A percentile compares a stretch with the other conserved stretches of the same genome.
phyloP scores from a whole-genome alignment of 2,113 vertebrate species.

The Cyphomyrus plagiostoma region DNA sequence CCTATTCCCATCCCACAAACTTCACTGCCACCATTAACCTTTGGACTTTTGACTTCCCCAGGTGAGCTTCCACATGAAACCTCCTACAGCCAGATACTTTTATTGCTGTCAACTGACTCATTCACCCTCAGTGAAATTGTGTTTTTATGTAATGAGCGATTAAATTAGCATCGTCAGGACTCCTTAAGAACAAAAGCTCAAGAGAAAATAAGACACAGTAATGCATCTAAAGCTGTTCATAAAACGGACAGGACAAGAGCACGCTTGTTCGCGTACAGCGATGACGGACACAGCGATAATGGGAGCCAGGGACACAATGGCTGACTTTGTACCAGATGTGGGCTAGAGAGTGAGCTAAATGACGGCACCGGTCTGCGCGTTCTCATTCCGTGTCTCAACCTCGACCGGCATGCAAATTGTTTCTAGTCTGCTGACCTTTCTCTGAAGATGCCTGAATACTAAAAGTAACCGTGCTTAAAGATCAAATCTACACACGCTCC shows the following conservation, averaged over 20 bases:
- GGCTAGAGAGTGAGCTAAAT: neutral
- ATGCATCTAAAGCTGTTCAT: neutral
- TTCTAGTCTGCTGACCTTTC: neutral
- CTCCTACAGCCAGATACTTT: neutral
- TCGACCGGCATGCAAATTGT: neutral
- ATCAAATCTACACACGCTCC: neutral
- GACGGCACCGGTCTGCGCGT: neutral
- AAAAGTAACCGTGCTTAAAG: neutral
- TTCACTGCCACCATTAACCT: neutral
- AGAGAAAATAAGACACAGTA: neutral
- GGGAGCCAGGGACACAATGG: neutral
- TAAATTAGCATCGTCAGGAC: neutral
- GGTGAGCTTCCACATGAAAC: neutral
- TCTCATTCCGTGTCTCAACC: neutral
- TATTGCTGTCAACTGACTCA: neutral
- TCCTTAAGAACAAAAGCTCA: neutral
- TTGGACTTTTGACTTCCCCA: neutral
- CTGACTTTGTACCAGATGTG: neutral
- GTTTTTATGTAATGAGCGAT: neutral
- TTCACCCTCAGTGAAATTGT: neutral
- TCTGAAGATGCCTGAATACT: neutral
- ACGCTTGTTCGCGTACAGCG: neutral
- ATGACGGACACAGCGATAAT: neutral
- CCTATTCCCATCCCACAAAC: neutral
- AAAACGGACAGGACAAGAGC: neutral